Base-by-base conservation (phyloP, 2,113 vertebrate genomes). In the Tachycineta bicolor region DNA sequence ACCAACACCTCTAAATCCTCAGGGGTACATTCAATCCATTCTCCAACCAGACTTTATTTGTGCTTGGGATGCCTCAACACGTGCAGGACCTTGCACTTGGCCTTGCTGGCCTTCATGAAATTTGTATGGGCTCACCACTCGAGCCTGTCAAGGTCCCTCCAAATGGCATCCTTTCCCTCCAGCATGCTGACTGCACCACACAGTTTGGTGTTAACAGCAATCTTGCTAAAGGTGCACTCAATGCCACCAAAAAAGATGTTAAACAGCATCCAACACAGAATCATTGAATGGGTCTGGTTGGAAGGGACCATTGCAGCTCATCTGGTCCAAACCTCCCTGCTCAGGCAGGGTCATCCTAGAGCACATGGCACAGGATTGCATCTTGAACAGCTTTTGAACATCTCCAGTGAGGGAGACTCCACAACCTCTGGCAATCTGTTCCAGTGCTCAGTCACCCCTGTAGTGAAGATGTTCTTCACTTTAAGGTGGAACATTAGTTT, bases 131-230 rank as follows among this genome's bases (percentile, higher is more conserved):
- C 33, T 58, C 12, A 23, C 22, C 24, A 65, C 28, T 70, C 0
- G 0, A 58, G 31, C 43, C 50, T 65, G 31, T 56, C 31, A 58
- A 58, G 26, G 33, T 28, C 59, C 22, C 26, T 33, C 68, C 46
- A 31, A 49, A 59, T 4, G 7, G 18, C 33, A 65, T 23, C 18
- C 18, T 20, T 50, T 73, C 59, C 50, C 44, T 73, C 25, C 31
- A 37, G 50, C 0, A 0, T 1, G 2, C 12, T 0, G 0, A 19
- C 59, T 13, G 50, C 12, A 23, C 18, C 50, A 56, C n/a, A 43
- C 34, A 50, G 31, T 14, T 26, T 58, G 33, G 41, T 28, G 50
- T 19, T 50, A 50, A 26, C 59, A 50, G 43, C 10, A 50, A 33
- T 65, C 23, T 5, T 64, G 31, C 34, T 65, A 37, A 7, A 21